Base-by-base conservation (phyloP, 2,888 invertebrate species). In the Platycheirus albimanus region DNA sequence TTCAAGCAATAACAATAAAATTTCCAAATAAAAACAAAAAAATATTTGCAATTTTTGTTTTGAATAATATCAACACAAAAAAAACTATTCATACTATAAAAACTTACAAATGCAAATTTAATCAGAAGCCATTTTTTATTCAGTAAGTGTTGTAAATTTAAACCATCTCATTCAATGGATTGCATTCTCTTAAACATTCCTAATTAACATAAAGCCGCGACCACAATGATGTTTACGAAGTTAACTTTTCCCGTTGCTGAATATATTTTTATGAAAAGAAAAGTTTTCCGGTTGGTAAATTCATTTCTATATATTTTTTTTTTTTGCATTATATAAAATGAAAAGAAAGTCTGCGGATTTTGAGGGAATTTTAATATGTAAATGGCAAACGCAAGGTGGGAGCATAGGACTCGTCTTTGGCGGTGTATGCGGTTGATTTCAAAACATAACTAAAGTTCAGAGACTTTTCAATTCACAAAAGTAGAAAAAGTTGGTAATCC, bases 171-270 rank as follows among this genome's bases (percentile, higher is more conserved):
- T 24, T 58, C 24, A 58, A 56, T 58, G 56, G 15, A 41, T 8
- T 58, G 41, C 56, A 58, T 58, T 58, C 41, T 24, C 41, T 11
- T 41, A 24, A 41, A 58, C 38, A 58, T 58, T 51, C 41, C 56
- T 58, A 58, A 58, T 58, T 58, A 58, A 58, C 56, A 58, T 58
- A 58, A 58, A 58, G 11, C 24, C 24, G 56, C 56, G 56, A 41
- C 41, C 24, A 38, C 38, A 56, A 56, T 56, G 8, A 38, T 41
- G 24, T 41, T 56, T 56, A 41, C 56, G 24, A 24, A 41, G 38
- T 58, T 41, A 58, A 58, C 24, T 58, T 33, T 58, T n/a, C 20
- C 0, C 17, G 11, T 30, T 56, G 38, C 38, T 58, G 15, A 5
- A 13, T 38, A 58, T 15, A 24, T 51, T 41, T 41, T 13, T 41